Evolutionary conservation across 2,888 invertebrate genomes (phyloP), one percentile per base, ranked within the genome.

Genomic region (Troides helena): DNA sequence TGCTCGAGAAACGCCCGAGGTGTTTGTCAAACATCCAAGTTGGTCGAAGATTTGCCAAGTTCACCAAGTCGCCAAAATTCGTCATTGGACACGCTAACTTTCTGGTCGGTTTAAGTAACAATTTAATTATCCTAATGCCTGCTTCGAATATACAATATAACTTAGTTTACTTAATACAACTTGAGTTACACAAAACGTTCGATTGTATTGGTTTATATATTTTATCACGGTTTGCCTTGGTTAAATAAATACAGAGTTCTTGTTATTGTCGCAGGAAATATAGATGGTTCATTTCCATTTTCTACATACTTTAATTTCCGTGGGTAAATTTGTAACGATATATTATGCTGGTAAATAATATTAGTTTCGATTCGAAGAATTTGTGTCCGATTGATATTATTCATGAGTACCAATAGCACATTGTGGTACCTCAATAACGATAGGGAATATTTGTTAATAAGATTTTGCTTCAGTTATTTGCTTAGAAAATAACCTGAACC

Each of bases 1-100:
- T 65, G 70, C 62, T 65, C 61, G 65, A 65, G 69, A 57, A 71
- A 36, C 61, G 71, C 69, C 68, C 67, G 71, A 73, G 70, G 73
- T 70, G 73, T 73, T 75, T 73, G 74, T 72, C 73, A 76, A 76
- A 74, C 72, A 73, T 73, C 71, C 63, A 73, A 74, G 71, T 74
- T 72, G 68, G 69, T 66, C 72, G 67, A 70, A 72, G 71, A 72
- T 72, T 74, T 74, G 74, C 71, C 71, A 72, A 74, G 72, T 75
- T 75, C 67, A 63, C 69, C 69, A 72, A 75, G 72, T 74, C 72
- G 57, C 59, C 69, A 64, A 66, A 71, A 70, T 69, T 65, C 74
- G 73, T 72, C 75, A 73, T 72, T 72, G 73, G 73, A 71, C 74
- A 70, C 65, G 69, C 67, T 70, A 75, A 77, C 74, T 75, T 75